Base-by-base conservation (phyloP, 2,888 invertebrate species). In the Melieria omissa region DNA sequence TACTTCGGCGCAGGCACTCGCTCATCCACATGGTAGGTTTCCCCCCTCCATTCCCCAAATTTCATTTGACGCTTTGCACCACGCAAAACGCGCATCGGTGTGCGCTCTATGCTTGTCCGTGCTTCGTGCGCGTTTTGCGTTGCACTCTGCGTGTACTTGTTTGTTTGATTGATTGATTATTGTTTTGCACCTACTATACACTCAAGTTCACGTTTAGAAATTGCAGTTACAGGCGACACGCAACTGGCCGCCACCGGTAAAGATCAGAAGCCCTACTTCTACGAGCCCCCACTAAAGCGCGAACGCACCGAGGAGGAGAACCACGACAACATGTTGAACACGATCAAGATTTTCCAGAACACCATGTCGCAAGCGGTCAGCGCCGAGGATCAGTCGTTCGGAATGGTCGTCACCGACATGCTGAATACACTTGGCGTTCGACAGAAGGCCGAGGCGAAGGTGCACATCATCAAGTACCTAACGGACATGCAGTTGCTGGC, bases 381-480 rank as follows among this genome's bases (percentile, higher is more conserved):
- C 72, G 85, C 84, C 61, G 84, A 84, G 76, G 84, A 84, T 76
- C 84, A 84, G 68, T 85, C 85, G 16, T 84, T 84, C 71, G 84
- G 84, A 62, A 85, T 84, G 79, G 84, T 84, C 7, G 84, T 84
- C 74, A 85, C 84, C 63, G 84, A 84, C 74, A 84, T 84, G 84
- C 79, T 84, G 47, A 84, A 84, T 73, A 84, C 84, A 64, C 78
- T 84, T 76, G 84, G 84, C 65, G 84, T 84, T 65, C 79, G 84
- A 72, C 84, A 84, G 71, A 84, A 84, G 74, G 84, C 84, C 47
- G 84, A 84, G 76, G 84, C 85, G n/a, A 84, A 84, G 77, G 84
- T 84, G 71, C 84, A 84, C 73, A 84, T 84, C 55, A 84, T 84
- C 10, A 84, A 84, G 77, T 85, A 84, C 81, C 79, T 84, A 71